These are phyloP conservation scores for Pterostichus madidus DNA, from an alignment of 2,888 invertebrate species.

Conservation along the genomic window DNA sequence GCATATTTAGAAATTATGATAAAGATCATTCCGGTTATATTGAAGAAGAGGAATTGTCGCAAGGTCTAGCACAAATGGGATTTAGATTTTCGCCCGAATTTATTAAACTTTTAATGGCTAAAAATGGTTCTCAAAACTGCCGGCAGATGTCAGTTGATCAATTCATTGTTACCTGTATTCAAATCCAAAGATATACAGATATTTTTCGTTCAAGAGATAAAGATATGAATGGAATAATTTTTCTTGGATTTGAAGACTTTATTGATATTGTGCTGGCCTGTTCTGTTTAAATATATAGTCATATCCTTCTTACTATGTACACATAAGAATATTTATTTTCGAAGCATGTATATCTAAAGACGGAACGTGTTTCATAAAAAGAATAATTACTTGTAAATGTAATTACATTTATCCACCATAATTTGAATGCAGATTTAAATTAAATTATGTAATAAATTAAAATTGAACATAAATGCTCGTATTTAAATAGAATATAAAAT, in stretches of 20 bases:
- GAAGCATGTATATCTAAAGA: too few relatives aligned
- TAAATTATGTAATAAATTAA: too few relatives aligned
- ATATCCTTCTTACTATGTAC: too few relatives aligned
- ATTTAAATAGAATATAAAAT: too few relatives aligned
- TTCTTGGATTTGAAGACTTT: slow-evolving; percentile 95
- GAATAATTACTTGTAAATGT: too few relatives aligned
- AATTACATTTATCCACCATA: too few relatives aligned
- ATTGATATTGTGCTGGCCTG: slow-evolving; percentile 89
- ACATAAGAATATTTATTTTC: too few relatives aligned
- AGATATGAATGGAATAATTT: slow-evolving; percentile 89
- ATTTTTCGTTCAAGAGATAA: slow-evolving; percentile 90
- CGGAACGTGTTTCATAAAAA: background rate
- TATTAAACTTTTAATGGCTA: slow-evolving; percentile 84
- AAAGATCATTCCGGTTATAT: slow-evolving; percentile 91
- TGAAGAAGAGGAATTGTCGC: slow-evolving; percentile 88
- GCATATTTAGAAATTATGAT: slow-evolving; percentile 91
- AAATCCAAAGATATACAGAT: slow-evolving; percentile 93
- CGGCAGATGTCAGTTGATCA: slow-evolving; percentile 89
- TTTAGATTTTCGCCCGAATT: slow-evolving; percentile 91
- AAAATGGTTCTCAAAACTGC: slow-evolving; percentile 83
- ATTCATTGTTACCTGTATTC: slow-evolving; percentile 93
- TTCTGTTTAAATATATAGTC: slow-evolving; percentile 73
- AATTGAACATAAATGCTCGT: too few relatives aligned
- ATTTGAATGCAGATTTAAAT: too few relatives aligned
- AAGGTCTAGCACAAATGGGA: slow-evolving; percentile 93